Evolutionary conservation across 1,140 invertebrate genomes (phyloP), one percentile per base, ranked within the genome.

Genomic region (Trichonephila clavipes): DNA sequence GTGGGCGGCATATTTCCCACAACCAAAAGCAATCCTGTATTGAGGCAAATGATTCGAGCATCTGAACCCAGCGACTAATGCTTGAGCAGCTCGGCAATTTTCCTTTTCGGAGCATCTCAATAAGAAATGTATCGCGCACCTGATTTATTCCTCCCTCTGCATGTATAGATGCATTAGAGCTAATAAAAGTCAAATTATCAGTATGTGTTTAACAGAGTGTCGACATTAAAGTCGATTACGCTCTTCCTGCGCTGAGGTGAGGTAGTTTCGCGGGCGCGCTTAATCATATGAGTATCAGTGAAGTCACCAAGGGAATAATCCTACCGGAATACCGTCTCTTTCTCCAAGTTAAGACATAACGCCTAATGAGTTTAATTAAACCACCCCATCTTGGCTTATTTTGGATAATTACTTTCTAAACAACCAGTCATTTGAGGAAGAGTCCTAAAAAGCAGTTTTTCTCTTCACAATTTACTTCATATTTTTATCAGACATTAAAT

Each of bases 111-210:
- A 87, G 59, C 28, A 64, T 89, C 87, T 40, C 62, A 89, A 89
- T 89, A 69, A 66, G 66, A 89, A 72, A 72, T 28, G 66, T 51
- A 89, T 28, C 21, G 51, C 85, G 58, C 85, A 62, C 61, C 58
- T 89, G 87, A 89, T 69, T 89, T 89, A 89, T 72, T 61, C 40
- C 40, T 72, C 51, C 21, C 18, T 21, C 34, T 12, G 61, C 58
- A 85, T 85, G 81, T 92, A 92, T 59, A 72, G 82, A 92, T 92
- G 51, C 81, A 92, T 92, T 87, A 92, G 51, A 51, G 91, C 91
- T 92, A 92, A 86, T 92, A 86, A 92, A 92, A 92, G 91, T 92
- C 91, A 92, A 92, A 92, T 92, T 92, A 92, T 92, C 91, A 92
- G 83, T 44, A 64, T 77, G 83, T 92, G 91, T 92, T 92, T 92